Evolutionary conservation across 2,113 vertebrate species (phyloP).

Genomic region (Xiphophorus hellerii): DNA sequence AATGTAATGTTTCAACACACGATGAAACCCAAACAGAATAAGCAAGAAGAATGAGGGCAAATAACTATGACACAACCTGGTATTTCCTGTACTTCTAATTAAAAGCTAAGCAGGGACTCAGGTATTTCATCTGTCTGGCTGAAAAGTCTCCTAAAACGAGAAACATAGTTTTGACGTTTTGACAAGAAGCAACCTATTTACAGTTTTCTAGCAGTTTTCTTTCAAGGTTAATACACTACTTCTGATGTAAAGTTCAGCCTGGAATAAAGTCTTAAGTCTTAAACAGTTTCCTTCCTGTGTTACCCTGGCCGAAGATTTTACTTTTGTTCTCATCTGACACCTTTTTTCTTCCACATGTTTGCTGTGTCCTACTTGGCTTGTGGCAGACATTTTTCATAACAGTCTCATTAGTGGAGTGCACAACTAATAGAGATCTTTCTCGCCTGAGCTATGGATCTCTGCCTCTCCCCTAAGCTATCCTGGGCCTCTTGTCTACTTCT

Average conservation of each 20-base stretch:
- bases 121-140: constrained; percentile 28
- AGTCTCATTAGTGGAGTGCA: no score
- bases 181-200: background rate
- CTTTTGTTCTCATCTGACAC: background rate
- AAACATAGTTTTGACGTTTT: background rate
- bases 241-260: background rate
- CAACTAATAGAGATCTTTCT: no score
- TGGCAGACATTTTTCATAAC: background rate
- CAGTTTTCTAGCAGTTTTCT: background rate
- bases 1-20: no score
- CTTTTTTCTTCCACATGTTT: background rate
- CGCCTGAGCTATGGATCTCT: no score
- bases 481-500: no score
- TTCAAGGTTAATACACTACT: background rate
- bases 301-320: background rate
- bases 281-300: background rate
- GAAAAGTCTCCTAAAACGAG: background rate
- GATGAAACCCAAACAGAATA: background rate
- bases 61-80: background rate
- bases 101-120: constrained; percentile 53
- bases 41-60: background rate
- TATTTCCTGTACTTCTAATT: constrained; percentile 7
- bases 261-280: background rate
- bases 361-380: background rate
- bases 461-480: no score